These are phyloP conservation scores for Salminus brasiliensis DNA, from an alignment of 2,113 vertebrate genomes.

Conservation along the genomic window DNA sequence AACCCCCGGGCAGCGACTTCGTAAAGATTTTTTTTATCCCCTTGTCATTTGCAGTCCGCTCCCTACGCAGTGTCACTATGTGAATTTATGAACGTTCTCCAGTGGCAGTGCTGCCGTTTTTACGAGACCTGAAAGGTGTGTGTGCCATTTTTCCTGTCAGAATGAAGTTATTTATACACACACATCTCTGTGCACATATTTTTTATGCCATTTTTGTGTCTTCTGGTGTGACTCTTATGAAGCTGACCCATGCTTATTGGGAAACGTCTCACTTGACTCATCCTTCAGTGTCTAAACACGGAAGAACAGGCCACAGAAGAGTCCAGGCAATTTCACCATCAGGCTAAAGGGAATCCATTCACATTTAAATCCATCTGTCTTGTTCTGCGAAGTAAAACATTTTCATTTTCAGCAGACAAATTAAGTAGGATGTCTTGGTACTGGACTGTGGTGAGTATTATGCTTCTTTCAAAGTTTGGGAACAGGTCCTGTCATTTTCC, in stretches of 20 bases:
- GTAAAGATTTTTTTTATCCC: not conserved
- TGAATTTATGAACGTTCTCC: conserved; percentile 7
- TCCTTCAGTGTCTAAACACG: not conserved
- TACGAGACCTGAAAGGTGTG: not conserved
- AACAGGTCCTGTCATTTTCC: no score
- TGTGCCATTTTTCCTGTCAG: not conserved
- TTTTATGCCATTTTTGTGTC: conserved; percentile 7
- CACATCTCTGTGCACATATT: not conserved
- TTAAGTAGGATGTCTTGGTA: not conserved
- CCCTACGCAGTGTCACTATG: not conserved
- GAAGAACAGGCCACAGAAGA: not conserved
- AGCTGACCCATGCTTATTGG: conserved; percentile 1
- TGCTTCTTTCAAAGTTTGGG: not conserved
- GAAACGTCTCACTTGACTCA: conserved; percentile 13
- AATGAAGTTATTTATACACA: conserved; percentile 16
- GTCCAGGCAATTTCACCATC: not conserved
- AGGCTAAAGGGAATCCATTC: not conserved
- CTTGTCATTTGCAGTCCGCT: not conserved
- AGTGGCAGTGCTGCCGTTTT: not conserved
- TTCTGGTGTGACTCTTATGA: not conserved
- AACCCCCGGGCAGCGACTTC: not conserved
- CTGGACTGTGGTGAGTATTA: not conserved
- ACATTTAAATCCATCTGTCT: not conserved
- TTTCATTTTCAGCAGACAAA: not conserved
- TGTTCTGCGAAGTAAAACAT: not conserved